Evolutionary conservation across 1,140 invertebrate genomes (phyloP).

Genomic region (Pachypsylla venusta): DNA sequence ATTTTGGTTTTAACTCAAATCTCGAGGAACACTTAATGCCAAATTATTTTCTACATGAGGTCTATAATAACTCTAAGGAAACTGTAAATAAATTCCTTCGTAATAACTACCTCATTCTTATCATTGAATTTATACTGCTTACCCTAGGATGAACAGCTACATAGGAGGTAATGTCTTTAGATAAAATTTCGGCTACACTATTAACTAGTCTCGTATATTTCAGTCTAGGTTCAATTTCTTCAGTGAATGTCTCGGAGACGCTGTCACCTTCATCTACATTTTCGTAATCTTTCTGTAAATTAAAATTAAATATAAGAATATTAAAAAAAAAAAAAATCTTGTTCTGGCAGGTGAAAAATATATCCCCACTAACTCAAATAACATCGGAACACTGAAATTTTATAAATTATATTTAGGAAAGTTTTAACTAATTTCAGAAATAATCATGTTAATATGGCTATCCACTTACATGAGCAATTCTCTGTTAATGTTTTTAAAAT

Average conservation of each 20-base stretch:
- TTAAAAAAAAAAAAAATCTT: background rate
- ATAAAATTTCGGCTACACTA: slow-evolving; percentile 69
- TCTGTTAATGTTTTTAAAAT: too few relatives aligned
- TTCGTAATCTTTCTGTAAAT: slow-evolving; percentile 11
- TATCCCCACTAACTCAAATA: background rate
- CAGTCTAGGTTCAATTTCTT: slow-evolving; percentile 77
- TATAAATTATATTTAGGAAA: background rate
- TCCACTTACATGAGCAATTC: too few relatives aligned
- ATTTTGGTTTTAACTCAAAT: too few relatives aligned
- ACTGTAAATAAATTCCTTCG: too few relatives aligned
- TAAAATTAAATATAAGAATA: background rate
- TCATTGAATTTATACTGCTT: too few relatives aligned
- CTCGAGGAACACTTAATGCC: too few relatives aligned
- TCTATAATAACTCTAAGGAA: too few relatives aligned
- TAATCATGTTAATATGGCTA: background rate
- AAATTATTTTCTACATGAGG: too few relatives aligned
- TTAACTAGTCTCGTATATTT: slow-evolving; percentile 81
- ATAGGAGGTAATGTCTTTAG: slow-evolving; percentile 78
- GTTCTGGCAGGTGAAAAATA: too few relatives aligned
- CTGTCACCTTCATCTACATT: slow-evolving; percentile 18
- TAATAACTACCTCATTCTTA: too few relatives aligned
- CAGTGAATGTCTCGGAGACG: slow-evolving; percentile 23
- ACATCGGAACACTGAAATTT: background rate
- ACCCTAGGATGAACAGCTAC: slow-evolving; percentile 85
- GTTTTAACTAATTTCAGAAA: background rate